Percentiles rank a stretch among this genome's conserved stretches.
Conservation (phyloP, 2,797 vertebrate genomes). For the Amphiprion clarkii region DNA sequence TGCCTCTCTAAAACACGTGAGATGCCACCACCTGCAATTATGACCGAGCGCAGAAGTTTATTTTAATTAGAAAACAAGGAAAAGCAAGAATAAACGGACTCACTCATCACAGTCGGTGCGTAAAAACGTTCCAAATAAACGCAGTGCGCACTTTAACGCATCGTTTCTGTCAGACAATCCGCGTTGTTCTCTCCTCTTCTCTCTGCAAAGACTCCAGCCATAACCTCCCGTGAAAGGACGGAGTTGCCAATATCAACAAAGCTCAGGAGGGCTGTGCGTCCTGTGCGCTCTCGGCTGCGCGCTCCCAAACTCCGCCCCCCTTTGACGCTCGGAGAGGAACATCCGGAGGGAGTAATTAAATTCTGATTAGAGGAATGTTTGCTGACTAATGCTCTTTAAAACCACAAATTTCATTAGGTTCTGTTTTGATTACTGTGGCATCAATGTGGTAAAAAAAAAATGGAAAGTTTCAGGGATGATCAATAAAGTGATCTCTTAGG, state of each 20-base stretch:
- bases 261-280: constrained; percentile 56
- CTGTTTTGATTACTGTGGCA: too few species aligned
- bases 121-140: constrained; percentile 17
- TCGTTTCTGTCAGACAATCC: constrained; percentile 19
- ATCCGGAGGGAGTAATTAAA: constrained; percentile 25
- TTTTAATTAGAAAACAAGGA: not conserved
- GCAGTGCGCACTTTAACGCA: constrained; percentile 22
- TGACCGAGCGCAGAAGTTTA: fast-evolving
- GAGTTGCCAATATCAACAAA: constrained; percentile 66
- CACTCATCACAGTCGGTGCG: constrained; percentile 48
- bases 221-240: constrained; percentile 64
- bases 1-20: not conserved
- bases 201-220: constrained; percentile 57
- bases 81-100: constrained; percentile 24
- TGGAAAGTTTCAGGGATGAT: too few species aligned
- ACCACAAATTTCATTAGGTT: not conserved
- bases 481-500: too few species aligned
- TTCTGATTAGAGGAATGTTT: not conserved
- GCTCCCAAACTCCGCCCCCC: constrained; percentile 70
- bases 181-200: constrained; percentile 18
- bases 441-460: too few species aligned
- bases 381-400: constrained; percentile 6
- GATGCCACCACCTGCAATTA: not conserved
- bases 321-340: constrained; percentile 36
- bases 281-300: constrained; percentile 52